These are phyloP conservation scores for Vesta saturnalis DNA, from an alignment of 2,888 invertebrate species.

Conservation along the genomic window DNA sequence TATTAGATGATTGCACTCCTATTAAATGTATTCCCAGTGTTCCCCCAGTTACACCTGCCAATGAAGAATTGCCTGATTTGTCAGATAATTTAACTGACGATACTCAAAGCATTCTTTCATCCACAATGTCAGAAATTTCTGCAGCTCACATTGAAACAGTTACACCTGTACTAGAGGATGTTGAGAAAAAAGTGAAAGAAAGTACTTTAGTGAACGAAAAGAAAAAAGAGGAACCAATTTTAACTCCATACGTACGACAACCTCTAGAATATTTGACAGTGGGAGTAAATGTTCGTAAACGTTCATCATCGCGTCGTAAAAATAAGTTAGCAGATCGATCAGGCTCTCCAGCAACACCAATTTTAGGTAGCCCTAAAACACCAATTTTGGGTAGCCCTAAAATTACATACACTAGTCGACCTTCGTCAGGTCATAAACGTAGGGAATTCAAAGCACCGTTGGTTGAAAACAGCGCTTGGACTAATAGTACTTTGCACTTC, in stretches of 20 bases:
- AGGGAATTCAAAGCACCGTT: slow-evolving; percentile 66
- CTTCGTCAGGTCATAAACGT: slow-evolving; percentile 57
- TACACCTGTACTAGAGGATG: slow-evolving; percentile 67
- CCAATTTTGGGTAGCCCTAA: slow-evolving; percentile 70
- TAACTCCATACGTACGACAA: slow-evolving; percentile 76
- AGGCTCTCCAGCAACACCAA: slow-evolving; percentile 74
- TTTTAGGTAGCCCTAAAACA: slow-evolving; percentile 70
- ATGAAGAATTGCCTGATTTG: slow-evolving; percentile 68
- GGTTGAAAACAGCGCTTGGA: slow-evolving; percentile 66
- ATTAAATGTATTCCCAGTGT: slow-evolving; percentile 64
- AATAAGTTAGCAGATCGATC: slow-evolving; percentile 73
- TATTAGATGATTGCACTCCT: slow-evolving; percentile 72
- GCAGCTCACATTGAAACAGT: slow-evolving; percentile 75
- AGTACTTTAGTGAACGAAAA: slow-evolving; percentile 54
- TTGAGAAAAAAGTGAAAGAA: slow-evolving; percentile 59
- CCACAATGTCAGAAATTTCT: slow-evolving; percentile 78
- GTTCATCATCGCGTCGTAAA: slow-evolving; percentile 71
- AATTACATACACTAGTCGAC: slow-evolving; percentile 69
- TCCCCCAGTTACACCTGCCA: slow-evolving; percentile 75
- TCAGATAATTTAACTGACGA: slow-evolving; percentile 73
- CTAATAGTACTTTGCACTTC: slow-evolving; percentile 76
- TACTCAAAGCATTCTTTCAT: slow-evolving; percentile 79
- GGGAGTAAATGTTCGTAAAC: slow-evolving; percentile 73
- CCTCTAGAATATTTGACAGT: slow-evolving; percentile 80
- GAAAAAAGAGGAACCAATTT: slow-evolving; percentile 63